Conservation (phyloP, 2,113 vertebrate species). For the Xiphophorus hellerii region DNA sequence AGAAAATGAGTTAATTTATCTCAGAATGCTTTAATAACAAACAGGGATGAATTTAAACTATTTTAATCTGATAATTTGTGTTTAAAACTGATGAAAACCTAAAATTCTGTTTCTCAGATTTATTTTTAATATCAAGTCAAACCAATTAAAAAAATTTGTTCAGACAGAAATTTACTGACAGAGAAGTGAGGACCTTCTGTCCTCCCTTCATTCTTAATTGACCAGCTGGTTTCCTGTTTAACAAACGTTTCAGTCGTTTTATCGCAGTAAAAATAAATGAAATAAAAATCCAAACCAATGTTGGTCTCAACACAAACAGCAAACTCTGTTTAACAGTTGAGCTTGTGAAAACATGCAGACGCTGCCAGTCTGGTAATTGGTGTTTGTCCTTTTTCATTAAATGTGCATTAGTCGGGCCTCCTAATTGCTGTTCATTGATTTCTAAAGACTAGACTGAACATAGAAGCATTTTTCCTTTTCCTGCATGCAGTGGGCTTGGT, state of each 20-base stretch:
- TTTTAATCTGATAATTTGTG: too few species aligned
- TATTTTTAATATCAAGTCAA: too few species aligned
- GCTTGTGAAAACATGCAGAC: not conserved
- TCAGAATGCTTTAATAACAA: too few species aligned
- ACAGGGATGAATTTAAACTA: too few species aligned
- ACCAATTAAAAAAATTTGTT: not conserved
- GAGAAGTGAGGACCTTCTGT: not conserved
- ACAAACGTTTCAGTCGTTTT: slow-evolving; percentile 16
- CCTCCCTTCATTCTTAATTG: not conserved
- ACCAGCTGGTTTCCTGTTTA: not conserved
- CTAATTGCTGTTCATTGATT: not conserved
- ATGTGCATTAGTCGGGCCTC: slow-evolving; percentile 3
- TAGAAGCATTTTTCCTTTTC: not conserved
- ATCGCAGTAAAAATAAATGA: slow-evolving; percentile 35
- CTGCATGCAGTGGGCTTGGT: not conserved
- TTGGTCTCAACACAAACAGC: slow-evolving; percentile 18
- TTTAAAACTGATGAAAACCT: too few species aligned
- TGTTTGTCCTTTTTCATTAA: slow-evolving; percentile 8
- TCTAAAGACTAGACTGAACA: not conserved
- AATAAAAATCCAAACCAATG: slow-evolving; percentile 28
- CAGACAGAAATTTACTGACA: slow-evolving; percentile 19
- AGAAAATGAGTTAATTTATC: too few species aligned
- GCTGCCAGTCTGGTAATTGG: not conserved
- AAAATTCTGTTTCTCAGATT: too few species aligned
- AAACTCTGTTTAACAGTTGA: slow-evolving; percentile 24